A percentile compares a stretch with the other conserved stretches of the same genome.
phyloP scores from a whole-genome alignment of 2,113 vertebrate species.

The Leptodactylus fuscus region DNA sequence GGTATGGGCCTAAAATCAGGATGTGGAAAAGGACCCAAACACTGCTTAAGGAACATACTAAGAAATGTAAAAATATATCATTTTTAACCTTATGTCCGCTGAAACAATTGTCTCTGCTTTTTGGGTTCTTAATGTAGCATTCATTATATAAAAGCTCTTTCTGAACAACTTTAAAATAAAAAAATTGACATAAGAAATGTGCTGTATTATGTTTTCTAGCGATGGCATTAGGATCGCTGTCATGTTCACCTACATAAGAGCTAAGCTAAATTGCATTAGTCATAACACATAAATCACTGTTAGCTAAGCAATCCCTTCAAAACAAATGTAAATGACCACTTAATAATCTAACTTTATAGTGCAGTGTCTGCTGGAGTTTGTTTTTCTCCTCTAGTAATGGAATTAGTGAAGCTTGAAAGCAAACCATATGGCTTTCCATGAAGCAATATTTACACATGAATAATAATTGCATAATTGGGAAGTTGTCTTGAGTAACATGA shows the following conservation, averaged over 20 bases:
- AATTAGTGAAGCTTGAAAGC: conserved; percentile 60
- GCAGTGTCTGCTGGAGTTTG: conserved; percentile 7
- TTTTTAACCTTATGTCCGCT: too few species aligned
- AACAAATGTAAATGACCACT: conserved; percentile 49
- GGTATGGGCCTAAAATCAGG: too few species aligned
- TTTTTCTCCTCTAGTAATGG: conserved; percentile 46
- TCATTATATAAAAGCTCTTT: not conserved
- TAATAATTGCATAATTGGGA: conserved; percentile 57
- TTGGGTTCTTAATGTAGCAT: not conserved
- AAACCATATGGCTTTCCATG: conserved; percentile 56
- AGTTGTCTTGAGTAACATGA: conserved; percentile 46
- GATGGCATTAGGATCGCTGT: conserved; percentile 12
- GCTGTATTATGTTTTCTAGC: not conserved
- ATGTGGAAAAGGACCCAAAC: too few species aligned
- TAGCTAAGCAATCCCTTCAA: conserved; percentile 23
- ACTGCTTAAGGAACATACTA: too few species aligned
- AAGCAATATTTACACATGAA: conserved; percentile 54
- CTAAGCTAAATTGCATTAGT: conserved; percentile 26
- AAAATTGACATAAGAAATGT: conserved; percentile 16
- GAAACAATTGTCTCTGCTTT: not conserved
- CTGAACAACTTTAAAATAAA: not conserved
- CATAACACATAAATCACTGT: conserved; percentile 44
- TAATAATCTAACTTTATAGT: conserved; percentile 31
- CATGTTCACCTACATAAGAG: conserved; percentile 23
- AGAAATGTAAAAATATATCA: too few species aligned